Conservation (phyloP, 1,140 invertebrate genomes). For the Pseudomyrmex pallidus region DNA sequence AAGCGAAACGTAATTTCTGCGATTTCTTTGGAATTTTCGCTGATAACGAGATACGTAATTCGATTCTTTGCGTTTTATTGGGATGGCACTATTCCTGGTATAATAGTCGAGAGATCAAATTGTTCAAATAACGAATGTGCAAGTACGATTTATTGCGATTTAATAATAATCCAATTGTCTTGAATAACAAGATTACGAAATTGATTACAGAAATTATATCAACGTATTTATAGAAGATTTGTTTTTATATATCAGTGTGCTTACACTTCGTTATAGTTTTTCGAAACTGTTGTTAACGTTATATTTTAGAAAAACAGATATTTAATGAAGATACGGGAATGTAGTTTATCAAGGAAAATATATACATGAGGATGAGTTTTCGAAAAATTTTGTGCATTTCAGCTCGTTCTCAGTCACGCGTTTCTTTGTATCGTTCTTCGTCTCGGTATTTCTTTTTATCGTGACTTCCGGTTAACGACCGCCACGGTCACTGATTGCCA, state of each 20-base stretch:
- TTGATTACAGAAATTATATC: background rate
- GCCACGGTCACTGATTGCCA: conserved; percentile 35
- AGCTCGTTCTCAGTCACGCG: background rate
- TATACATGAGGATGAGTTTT: background rate
- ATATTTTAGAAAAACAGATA: background rate
- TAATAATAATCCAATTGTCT: conserved; percentile 11
- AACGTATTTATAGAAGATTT: background rate
- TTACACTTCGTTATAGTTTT: background rate
- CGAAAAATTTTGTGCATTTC: background rate
- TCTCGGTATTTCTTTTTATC: conserved; percentile 12
- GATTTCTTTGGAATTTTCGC: no score
- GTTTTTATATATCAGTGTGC: background rate
- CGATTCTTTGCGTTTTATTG: no score
- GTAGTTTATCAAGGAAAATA: background rate
- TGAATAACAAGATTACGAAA: background rate
- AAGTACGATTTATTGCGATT: no score
- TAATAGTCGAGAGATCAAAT: no score
- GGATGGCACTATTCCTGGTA: no score
- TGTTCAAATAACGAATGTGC: no score
- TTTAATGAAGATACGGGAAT: background rate
- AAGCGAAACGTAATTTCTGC: no score
- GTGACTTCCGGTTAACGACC: conserved; percentile 17
- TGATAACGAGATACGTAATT: no score
- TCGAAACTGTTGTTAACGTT: background rate
- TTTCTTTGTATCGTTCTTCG: background rate